Evolutionary conservation across 2,888 invertebrate genomes (phyloP).

Genomic region (Melieria picta): DNA sequence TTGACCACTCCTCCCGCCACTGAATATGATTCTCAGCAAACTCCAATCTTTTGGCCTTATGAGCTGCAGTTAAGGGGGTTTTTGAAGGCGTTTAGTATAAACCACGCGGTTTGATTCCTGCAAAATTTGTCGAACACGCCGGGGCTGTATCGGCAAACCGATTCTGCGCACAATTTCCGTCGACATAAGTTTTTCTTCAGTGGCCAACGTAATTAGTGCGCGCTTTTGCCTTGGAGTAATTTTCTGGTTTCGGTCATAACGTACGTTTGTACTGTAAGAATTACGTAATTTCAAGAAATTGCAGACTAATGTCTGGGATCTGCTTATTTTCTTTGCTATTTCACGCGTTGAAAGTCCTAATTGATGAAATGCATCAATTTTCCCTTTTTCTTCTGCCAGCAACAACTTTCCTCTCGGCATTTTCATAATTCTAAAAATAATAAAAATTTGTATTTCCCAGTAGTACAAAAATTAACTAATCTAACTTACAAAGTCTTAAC

Average conservation of each 20-base stretch:
- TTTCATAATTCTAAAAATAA: slow-evolving; percentile 5
- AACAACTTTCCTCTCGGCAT: slow-evolving; percentile 3
- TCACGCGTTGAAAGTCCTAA: background rate
- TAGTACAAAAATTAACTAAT: too few species aligned
- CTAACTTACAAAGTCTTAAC: too few species aligned
- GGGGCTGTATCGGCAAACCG: slow-evolving; percentile 2
- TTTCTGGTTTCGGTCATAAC: slow-evolving; percentile 1
- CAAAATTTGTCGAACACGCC: slow-evolving; percentile 4
- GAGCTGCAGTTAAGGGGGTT: slow-evolving; percentile 8
- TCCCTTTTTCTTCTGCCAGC: background rate
- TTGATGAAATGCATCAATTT: slow-evolving; percentile 6
- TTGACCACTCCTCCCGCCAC: slow-evolving; percentile 7
- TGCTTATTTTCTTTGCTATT: background rate
- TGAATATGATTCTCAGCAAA: background rate
- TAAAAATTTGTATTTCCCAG: too few species aligned
- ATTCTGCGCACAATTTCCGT: slow-evolving; percentile 6
- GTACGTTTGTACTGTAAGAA: background rate
- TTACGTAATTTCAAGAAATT: too few species aligned
- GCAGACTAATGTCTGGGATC: background rate
- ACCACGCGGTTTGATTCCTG: background rate
- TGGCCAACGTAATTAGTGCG: slow-evolving; percentile 8
- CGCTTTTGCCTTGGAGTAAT: background rate
- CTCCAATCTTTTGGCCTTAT: background rate
- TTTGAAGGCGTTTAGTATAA: background rate
- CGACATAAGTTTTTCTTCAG: slow-evolving; percentile 12